Base-by-base conservation (phyloP, 2,797 vertebrate genomes). In the Aphelocoma californica region DNA sequence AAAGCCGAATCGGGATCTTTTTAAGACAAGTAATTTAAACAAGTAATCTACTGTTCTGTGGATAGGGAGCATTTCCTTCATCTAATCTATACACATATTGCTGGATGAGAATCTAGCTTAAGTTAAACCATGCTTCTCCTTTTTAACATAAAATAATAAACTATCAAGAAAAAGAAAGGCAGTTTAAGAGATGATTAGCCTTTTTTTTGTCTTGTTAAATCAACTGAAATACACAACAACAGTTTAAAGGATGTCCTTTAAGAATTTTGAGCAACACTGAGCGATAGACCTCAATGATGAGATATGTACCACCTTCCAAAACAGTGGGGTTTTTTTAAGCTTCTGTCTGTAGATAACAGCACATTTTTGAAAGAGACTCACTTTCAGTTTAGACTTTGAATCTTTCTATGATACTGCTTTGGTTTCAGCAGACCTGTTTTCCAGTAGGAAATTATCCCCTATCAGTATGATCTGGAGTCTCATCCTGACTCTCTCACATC, bases 11-110 rank as follows among this genome's bases (percentile, higher is more conserved):
- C 29, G 48, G 69, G 92, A 96, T 95, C 88, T 95, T 97, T 94
- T 96, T 78, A 94, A 95, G 95, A 93, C 71, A 96, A 96, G 91
- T 90, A 95, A 95, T 94, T 87, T 90, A 96, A 95, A 95, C 86
- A 84, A 85, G 58, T 80, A 87, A 97, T 91, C 89, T 72, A 89
- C 97, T 95, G 93, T 95, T 92, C 87, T 82, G 61, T 69, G 93
- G 85, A 86, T 47, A 83, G 45, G 83, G 64, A 94, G 60, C 42
- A 67, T 87, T 94, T 96, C 91, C 73, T 85, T 93, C 85, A 88
- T 94, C 62, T 93, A 96, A 95, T 93, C 72, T 86, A 74, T 54
- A 92, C 47, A 31, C 69, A 65, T 87, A 94, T 66, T 78, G 92
- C 8, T 65, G 64, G 77, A 72, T 54, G 84, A 95, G 54, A 88